These are phyloP conservation scores for Cremastinae sp. DNA, from an alignment of 2,888 invertebrate genomes.

Conservation along the genomic window DNA sequence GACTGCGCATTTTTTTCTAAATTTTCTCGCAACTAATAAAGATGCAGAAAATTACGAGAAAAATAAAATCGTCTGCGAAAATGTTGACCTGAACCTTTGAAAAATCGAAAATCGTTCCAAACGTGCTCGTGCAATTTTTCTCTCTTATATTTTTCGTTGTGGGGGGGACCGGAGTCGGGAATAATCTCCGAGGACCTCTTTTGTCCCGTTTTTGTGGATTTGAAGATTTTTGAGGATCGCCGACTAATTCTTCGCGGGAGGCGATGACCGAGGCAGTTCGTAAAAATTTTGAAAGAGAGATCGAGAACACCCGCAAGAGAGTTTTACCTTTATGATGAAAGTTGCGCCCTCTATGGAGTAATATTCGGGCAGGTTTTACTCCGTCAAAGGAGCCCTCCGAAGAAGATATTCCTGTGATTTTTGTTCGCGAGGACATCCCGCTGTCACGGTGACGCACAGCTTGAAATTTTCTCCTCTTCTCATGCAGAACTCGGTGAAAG, in stretches of 20 bases:
- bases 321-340: conserved; percentile 17
- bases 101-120: conserved; percentile 2
- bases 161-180: conserved; percentile 14
- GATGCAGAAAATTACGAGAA: background rate
- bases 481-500: background rate
- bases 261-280: background rate
- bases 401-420: conserved; percentile 52
- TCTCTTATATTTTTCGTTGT: conserved; percentile 23
- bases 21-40: background rate
- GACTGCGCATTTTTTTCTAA: background rate
- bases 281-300: too few relatives aligned
- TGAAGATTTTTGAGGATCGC: conserved; percentile 33
- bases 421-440: conserved; percentile 38
- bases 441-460: conserved; percentile 52
- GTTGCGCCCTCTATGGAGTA: conserved; percentile 2
- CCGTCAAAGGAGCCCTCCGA: conserved; percentile 31
- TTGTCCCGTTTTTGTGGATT: too few relatives aligned
- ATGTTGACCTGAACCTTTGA: conserved; percentile 6
- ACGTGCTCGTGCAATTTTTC: conserved; percentile 20
- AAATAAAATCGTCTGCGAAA: background rate
- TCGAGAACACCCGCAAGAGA: too few relatives aligned
- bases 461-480: conserved; percentile 34
- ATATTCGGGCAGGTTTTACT: conserved; percentile 17
- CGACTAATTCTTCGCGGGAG: conserved; percentile 6
- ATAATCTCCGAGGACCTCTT: conserved; percentile 48